Conservation (phyloP, 2,113 vertebrate species). For the Hippocampus abdominalis region DNA sequence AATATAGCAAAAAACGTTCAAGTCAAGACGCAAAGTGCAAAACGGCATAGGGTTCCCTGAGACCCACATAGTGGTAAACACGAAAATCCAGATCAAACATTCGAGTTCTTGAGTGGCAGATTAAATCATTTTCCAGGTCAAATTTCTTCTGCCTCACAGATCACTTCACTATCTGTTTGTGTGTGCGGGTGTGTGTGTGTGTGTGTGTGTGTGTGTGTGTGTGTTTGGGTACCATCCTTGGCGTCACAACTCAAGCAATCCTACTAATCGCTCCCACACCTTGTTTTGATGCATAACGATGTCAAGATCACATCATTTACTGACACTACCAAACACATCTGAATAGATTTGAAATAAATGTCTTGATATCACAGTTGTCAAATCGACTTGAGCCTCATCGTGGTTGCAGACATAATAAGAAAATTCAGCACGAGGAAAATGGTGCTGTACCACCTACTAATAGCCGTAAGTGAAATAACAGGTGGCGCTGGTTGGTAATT, state of each 20-base stretch:
- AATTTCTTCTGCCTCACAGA: constrained; percentile 38
- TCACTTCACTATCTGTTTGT: constrained; percentile 18
- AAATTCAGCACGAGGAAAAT: not conserved
- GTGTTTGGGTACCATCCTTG: not conserved
- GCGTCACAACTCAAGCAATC: not conserved
- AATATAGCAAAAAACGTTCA: constrained; percentile 11
- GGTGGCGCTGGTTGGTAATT: not conserved
- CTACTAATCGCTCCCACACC: constrained; percentile 18
- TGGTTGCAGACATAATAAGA: not conserved
- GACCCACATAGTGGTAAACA: constrained; percentile 48
- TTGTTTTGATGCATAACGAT: constrained; percentile 24
- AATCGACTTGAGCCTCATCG: not conserved
- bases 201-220: constrained; percentile 1
- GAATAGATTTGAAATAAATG: not conserved
- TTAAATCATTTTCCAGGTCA: constrained; percentile 69
- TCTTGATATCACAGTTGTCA: not conserved
- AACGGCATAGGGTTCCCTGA: constrained; percentile 36
- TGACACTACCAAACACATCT: not conserved
- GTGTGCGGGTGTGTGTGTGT: not conserved
- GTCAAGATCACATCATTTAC: constrained; percentile 13
- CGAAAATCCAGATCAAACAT: constrained; percentile 63
- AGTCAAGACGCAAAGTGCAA: constrained; percentile 11
- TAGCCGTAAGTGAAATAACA: not conserved
- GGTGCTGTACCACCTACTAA: not conserved
- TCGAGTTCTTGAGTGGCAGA: constrained; percentile 54